Conservation (phyloP, 2,888 invertebrate species). For the Apamea sordens region DNA sequence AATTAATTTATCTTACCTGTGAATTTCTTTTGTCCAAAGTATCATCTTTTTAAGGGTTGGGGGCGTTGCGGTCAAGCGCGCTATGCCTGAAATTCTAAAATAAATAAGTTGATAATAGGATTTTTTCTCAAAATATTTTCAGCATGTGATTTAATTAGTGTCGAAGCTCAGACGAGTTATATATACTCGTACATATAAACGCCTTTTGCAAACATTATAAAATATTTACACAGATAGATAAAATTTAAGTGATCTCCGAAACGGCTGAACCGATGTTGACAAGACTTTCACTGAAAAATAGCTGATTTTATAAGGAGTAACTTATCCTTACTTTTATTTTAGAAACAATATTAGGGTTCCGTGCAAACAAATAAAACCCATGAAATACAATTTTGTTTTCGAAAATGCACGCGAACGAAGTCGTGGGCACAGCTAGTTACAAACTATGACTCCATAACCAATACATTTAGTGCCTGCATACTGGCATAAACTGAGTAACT, state of each 20-base stretch:
- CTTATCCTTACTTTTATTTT: not conserved
- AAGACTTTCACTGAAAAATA: not conserved
- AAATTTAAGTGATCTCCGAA: not conserved
- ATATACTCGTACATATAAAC: too few species aligned
- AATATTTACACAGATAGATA: not conserved
- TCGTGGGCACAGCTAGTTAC: not conserved
- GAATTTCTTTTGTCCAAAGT: not conserved
- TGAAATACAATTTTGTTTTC: not conserved
- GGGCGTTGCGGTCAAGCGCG: constrained; percentile 1
- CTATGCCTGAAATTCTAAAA: constrained; percentile 3
- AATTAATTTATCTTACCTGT: not conserved
- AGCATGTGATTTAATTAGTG: not conserved
- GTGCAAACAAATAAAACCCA: too few species aligned
- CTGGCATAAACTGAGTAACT: constrained; percentile 7
- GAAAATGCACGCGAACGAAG: not conserved
- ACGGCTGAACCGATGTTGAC: not conserved
- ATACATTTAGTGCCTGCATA: constrained; percentile 18
- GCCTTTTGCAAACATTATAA: not conserved
- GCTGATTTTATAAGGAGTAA: not conserved
- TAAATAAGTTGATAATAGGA: not conserved
- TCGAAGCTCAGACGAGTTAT: not conserved
- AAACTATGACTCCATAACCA: constrained; percentile 18
- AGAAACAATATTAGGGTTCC: too few species aligned
- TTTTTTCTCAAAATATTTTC: not conserved
- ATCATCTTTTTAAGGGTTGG: constrained; percentile 15